Evolutionary conservation across 2,888 invertebrate genomes (phyloP).

Genomic region (Polietes domitor): DNA sequence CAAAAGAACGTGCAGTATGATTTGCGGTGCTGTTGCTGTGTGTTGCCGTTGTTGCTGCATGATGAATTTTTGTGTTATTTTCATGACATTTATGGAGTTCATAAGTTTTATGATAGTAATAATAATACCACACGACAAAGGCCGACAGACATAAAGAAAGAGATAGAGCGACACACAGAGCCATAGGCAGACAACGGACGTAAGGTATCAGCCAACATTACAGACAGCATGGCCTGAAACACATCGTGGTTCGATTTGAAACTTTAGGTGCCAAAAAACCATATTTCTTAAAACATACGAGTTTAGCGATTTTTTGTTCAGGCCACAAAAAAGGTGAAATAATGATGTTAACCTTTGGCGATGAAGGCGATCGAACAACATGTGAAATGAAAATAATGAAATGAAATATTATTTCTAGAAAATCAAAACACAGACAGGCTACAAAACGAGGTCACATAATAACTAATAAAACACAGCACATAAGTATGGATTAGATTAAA

Average conservation of each 20-base stretch:
- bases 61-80: conserved; percentile 39
- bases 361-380: conserved; percentile 39
- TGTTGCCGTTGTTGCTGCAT: neutral
- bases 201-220: no score
- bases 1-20: neutral
- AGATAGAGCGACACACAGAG: neutral
- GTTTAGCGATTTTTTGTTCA: neutral
- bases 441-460: conserved; percentile 28
- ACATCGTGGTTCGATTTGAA: conserved; percentile 3
- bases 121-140: conserved; percentile 33
- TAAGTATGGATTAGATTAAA: neutral
- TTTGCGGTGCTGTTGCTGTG: neutral
- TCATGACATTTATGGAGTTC: conserved; percentile 67
- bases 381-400: conserved; percentile 9
- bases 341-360: conserved; percentile 59
- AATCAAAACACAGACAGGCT: neutral
- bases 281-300: conserved; percentile 12
- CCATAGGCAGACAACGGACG: conserved; percentile 23
- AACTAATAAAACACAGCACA: neutral
- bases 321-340: conserved; percentile 47
- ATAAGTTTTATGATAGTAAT: conserved; percentile 65
- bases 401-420: conserved; percentile 13
- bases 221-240: neutral
- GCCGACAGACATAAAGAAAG: conserved; percentile 7
- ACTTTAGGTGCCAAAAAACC: conserved; percentile 37